Percentiles rank a stretch among this genome's conserved stretches.
phyloP scores from a whole-genome alignment of 2,113 vertebrate genomes.

The Heptranchias perlo region DNA sequence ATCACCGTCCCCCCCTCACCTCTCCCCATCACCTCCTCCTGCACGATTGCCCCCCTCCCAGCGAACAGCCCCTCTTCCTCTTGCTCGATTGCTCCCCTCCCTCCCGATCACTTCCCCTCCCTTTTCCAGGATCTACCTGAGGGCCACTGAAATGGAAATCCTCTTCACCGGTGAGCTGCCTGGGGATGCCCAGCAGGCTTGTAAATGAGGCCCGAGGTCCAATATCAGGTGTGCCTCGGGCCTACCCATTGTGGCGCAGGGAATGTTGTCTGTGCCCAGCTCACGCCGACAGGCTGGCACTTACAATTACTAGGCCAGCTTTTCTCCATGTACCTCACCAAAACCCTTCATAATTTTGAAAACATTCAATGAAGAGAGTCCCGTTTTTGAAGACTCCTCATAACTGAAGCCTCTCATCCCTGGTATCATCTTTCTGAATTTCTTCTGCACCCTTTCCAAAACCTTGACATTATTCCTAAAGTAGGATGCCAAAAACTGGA shows the following conservation, averaged over 20 bases:
- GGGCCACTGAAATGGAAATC: not conserved
- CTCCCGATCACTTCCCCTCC: not conserved
- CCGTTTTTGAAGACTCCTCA: not conserved
- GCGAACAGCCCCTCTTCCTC: too few species aligned
- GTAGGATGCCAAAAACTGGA: not conserved
- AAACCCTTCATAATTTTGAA: not conserved
- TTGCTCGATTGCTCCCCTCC: not conserved
- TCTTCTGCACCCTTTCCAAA: too few species aligned
- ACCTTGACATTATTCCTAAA: not conserved
- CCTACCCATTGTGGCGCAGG: not conserved
- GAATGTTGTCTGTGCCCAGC: too few species aligned
- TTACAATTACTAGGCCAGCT: not conserved
- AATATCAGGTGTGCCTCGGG: not conserved
- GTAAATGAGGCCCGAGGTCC: not conserved
- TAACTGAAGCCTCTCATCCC: not conserved
- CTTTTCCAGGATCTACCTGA: not conserved
- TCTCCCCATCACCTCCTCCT: not conserved
- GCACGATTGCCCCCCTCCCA: too few species aligned
- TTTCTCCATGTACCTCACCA: not conserved
- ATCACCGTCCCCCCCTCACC: not conserved
- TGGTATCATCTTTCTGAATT: not conserved
- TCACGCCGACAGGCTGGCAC: too few species aligned
- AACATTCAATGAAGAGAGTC: not conserved
- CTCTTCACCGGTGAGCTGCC: not conserved
- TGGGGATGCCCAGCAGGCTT: not conserved